These are phyloP conservation scores for Decapterus maruadsi DNA, from an alignment of 2,797 vertebrate species.

Conservation along the genomic window DNA sequence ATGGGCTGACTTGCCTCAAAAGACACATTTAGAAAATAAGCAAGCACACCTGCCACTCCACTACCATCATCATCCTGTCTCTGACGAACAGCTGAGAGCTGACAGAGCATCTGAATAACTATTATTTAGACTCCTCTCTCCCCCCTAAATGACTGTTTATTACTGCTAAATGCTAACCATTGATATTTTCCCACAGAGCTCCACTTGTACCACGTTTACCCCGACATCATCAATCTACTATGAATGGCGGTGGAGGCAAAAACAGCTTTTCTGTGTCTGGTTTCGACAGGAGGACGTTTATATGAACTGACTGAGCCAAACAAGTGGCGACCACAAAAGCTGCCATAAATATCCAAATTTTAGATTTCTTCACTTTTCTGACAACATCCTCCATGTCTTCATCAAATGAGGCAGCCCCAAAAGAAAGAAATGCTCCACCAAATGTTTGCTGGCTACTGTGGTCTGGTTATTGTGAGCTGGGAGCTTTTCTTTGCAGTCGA, in stretches of 20 bases:
- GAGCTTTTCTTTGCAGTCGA: constrained; percentile 13
- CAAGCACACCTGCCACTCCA: constrained; percentile 16
- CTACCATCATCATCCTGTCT: constrained; percentile 6
- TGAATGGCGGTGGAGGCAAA: constrained; percentile 37
- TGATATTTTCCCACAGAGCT: constrained; percentile 42
- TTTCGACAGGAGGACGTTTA: constrained; percentile 48
- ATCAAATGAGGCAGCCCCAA: not conserved
- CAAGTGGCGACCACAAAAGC: constrained; percentile 14
- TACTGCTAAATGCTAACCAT: constrained; percentile 55
- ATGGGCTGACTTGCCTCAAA: not conserved
- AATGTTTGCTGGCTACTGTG: constrained; percentile 14
- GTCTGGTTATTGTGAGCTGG: constrained; percentile 33
- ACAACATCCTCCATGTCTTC: constrained; percentile 12
- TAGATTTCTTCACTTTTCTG: constrained; percentile 5
- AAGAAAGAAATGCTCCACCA: constrained; percentile 12
- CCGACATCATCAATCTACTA: constrained; percentile 18
- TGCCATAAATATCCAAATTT: constrained; percentile 31
- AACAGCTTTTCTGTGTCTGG: constrained; percentile 13
- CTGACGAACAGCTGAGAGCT: constrained; percentile 19
- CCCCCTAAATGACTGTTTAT: constrained; percentile 44
- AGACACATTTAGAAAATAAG: not conserved
- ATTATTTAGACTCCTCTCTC: constrained; percentile 33
- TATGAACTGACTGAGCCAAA: constrained; percentile 3
- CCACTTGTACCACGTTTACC: constrained; percentile 32
- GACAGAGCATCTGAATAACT: not conserved